Conservation (phyloP, 2,797 vertebrate genomes). For the Protosalanx chinensis region DNA sequence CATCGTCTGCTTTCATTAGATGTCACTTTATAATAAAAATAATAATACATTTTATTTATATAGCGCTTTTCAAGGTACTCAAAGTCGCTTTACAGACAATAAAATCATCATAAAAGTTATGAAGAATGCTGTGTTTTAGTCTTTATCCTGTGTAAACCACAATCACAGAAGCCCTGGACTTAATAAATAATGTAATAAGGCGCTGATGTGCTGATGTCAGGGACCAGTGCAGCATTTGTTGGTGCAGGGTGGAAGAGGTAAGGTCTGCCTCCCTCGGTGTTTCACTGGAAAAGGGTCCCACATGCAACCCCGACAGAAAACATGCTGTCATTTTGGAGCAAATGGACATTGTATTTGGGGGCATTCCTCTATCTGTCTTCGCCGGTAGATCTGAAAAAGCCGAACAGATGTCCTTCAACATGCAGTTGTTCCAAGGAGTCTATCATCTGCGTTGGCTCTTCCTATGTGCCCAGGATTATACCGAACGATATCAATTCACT, state of each 20-base stretch:
- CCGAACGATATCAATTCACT: constrained; percentile 88
- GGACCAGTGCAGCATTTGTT: constrained; percentile 77
- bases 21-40: no score
- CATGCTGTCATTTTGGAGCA: constrained; percentile 70
- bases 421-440: constrained; percentile 96
- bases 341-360: constrained; percentile 64
- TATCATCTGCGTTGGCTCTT: constrained; percentile 90
- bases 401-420: constrained; percentile 80
- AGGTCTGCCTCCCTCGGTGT: constrained; percentile 51
- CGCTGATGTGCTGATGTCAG: constrained; percentile 89
- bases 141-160: constrained; percentile 51
- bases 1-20: no score
- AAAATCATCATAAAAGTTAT: no score
- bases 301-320: constrained; percentile 62
- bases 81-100: no score
- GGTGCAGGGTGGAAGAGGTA: constrained; percentile 73
- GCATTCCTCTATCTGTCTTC: constrained; percentile 67
- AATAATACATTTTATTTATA: no score
- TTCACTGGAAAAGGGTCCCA: constrained; percentile 47
- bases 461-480: constrained; percentile 77
- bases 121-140: no score
- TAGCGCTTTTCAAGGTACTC: no score
- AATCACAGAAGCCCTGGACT: constrained; percentile 49
- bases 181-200: constrained; percentile 77
- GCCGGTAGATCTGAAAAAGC: constrained; percentile 70